Percentiles rank a stretch among this genome's conserved stretches.
Evolutionary conservation across 1,140 invertebrate genomes (phyloP).

Genomic region (Maconellicoccus hirsutus): DNA sequence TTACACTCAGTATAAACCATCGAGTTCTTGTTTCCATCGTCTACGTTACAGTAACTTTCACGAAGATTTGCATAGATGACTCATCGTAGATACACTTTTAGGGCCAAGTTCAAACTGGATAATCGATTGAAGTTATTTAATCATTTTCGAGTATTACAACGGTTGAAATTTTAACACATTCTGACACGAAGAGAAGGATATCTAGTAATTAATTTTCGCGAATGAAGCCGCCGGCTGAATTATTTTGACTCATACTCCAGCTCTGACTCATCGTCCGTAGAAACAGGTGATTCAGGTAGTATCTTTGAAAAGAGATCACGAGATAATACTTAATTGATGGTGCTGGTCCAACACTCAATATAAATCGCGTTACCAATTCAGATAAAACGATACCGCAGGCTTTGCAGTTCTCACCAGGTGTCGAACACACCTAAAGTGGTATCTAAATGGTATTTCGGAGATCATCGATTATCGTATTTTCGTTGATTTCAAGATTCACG

Average conservation of each 20-base stretch:
- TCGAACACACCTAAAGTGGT: neutral
- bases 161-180: neutral
- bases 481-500: no score
- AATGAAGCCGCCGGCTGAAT: neutral
- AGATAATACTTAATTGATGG: neutral
- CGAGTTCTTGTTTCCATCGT: neutral
- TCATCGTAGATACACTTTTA: neutral
- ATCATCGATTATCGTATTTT: no score
- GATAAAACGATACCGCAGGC: neutral
- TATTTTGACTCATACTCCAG: no score
- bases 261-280: neutral
- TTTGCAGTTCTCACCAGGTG: neutral
- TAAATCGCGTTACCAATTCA: no score
- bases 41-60: neutral
- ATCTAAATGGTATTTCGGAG: neutral
- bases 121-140: neutral
- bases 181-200: neutral
- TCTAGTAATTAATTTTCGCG: neutral
- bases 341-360: neutral
- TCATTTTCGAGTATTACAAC: neutral
- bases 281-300: slow-evolving; percentile 7
- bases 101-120: neutral
- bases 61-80: neutral
- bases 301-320: neutral
- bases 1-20: no score